Base-by-base conservation (phyloP, 2,113 vertebrate species). In the Plestiodon gilberti region DNA sequence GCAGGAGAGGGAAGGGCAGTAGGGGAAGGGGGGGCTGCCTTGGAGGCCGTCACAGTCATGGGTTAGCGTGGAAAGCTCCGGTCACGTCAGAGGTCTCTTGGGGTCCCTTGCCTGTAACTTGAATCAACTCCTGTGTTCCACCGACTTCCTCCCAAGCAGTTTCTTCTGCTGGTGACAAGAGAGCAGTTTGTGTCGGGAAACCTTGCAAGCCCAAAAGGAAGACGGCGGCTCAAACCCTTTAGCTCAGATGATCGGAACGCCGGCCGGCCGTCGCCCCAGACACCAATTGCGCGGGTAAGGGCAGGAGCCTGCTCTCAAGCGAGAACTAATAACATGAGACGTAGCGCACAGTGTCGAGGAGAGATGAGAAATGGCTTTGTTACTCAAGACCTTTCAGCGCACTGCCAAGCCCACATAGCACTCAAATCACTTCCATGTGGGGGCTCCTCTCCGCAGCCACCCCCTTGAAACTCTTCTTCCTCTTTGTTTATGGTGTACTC, bases 321-420 rank as follows among this genome's bases (percentile, higher is more conserved):
- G 38, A 14, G 25, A 62, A 23, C 48, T 18, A 75, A 83, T 78
- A 48, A 67, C 82, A 69, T 23, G 33, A 76, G 80, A 59, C 33
- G 76, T 86, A 0, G 0, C 2, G 40, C 73, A 65, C 81, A 3
- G 5, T 33, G n/a, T 9, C 76, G 1, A 40, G 33, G 81, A 73
- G 81, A 67, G 80, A 62, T 28, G 74, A 87, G 69, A 57, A 65
- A 83, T 57, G 43, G 57, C 52, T 43, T 74, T 0, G 0, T 48
- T 87, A 15, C 82, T 11, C 57, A 55, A 80, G 55, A 75, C n/a
- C 71, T 74, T 52, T 1, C 0, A 35, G 69, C 87, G 77, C 87
- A 80, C 10, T 81, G 81, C 88, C 83, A 62, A 86, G 52, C 9
- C 33, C 74, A 84, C 64, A 79, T 25, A 73, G 84, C 84, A 35